These are phyloP conservation scores for Papilio aristodemus DNA, from an alignment of 1,140 invertebrate species.

Conservation along the genomic window DNA sequence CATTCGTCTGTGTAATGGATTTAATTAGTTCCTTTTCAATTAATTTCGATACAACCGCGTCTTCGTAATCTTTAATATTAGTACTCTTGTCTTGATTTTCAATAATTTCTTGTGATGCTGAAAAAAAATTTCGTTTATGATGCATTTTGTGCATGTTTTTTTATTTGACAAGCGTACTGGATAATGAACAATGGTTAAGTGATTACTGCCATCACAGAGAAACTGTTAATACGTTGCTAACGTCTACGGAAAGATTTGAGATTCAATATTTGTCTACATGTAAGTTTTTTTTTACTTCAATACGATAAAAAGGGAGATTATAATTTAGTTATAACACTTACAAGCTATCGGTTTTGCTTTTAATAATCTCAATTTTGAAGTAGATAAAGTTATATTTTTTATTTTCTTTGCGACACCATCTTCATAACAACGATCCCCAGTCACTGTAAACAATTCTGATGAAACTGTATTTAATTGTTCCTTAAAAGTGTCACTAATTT, in stretches of 20 bases:
- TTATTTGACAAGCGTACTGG: no score
- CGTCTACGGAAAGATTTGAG: no score
- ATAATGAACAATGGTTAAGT: no score
- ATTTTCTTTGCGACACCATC: slow-evolving; percentile 54
- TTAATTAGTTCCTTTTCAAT: slow-evolving; percentile 60
- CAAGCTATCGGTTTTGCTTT: slow-evolving; percentile 53
- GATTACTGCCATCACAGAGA: no score
- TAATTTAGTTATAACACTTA: slow-evolving; percentile 41
- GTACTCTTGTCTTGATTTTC: slow-evolving; percentile 40
- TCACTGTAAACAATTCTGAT: slow-evolving; percentile 49
- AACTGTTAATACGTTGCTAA: no score
- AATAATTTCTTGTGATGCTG: slow-evolving; percentile 47
- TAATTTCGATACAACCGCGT: slow-evolving; percentile 45
- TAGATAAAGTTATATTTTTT: slow-evolving; percentile 50
- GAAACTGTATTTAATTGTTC: slow-evolving; percentile 46
- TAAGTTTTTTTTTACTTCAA: no score
- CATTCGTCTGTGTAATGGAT: slow-evolving; percentile 49
- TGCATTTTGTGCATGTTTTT: no score
- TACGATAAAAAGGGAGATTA: no score
- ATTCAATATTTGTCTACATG: no score
- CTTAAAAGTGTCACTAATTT: slow-evolving; percentile 54
- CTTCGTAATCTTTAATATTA: slow-evolving; percentile 44
- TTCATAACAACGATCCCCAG: slow-evolving; percentile 54
- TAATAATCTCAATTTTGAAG: slow-evolving; percentile 59
- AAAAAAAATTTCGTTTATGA: no score